Evolutionary conservation across 37 sponge, comb jelly and placozoan genomes (phyloP).

Genomic region (Cladorhizidae sp.): DNA sequence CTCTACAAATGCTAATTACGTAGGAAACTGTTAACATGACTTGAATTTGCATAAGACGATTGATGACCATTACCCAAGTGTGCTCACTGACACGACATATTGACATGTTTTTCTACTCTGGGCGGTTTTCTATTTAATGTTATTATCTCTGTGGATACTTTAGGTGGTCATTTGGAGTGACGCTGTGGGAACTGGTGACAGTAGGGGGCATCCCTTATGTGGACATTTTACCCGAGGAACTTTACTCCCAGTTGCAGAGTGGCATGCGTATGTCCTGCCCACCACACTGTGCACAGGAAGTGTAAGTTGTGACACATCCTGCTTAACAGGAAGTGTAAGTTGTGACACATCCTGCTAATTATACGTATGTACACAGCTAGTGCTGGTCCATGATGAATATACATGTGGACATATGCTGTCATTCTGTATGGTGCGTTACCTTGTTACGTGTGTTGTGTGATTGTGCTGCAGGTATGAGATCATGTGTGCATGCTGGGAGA

Average conservation of each 20-base stretch:
- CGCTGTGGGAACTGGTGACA: slow-evolving; percentile 80
- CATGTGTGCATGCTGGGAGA: slow-evolving; percentile 64
- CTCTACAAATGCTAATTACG: no score
- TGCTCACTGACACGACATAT: background rate
- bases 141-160: no score
- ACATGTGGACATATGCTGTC: background rate
- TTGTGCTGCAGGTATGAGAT: slow-evolving; percentile 49
- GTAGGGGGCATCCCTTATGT: slow-evolving; percentile 71
- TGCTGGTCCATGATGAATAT: background rate
- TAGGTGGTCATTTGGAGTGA: slow-evolving; percentile 78
- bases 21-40: background rate
- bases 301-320: slow-evolving; percentile 37
- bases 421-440: background rate
- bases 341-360: background rate
- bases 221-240: slow-evolving; percentile 33
- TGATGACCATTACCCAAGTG: background rate
- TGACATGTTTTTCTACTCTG: background rate
- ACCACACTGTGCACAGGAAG: slow-evolving; percentile 58
- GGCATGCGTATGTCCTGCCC: slow-evolving; percentile 68
- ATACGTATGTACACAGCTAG: background rate
- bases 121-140: background rate
- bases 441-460: background rate
- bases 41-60: background rate
- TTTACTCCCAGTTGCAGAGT: slow-evolving; percentile 45
- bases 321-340: background rate